Evolutionary conservation across 2,797 vertebrate genomes (phyloP), one percentile per base, ranked within the genome.

Genomic region (Muraenolepis orangiensis): DNA sequence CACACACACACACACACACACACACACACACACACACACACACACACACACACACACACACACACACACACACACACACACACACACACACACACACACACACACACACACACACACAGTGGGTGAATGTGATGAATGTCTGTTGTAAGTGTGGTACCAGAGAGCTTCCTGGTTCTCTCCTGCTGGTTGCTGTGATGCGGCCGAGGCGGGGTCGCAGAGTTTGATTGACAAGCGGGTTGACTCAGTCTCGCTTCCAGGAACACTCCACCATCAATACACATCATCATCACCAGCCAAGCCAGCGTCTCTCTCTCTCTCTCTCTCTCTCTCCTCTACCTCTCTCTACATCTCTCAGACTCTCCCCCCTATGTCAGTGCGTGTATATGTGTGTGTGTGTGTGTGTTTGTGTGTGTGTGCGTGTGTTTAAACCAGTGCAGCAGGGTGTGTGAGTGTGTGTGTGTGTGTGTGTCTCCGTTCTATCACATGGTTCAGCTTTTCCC

Each of bases 401-500:
- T 14, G 40, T 34, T 34, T 34, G 32, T 34, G 32, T 34, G 32
- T 8, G 32, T 34, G 32, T 34, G 32, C 8, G 32, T n/a, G 32
- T 34, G 32, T 34, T 34, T 34, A 34, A 34, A 34, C 32, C 32
- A 34, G 32, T 34, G 32, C 12, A 51, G 71, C 36, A 10, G 67
- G 57, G 73, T 74, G 74, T 38, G 70, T 76, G 61, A 46, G 38
- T 72, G 74, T 67, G 76, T 78, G 82, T 79, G 51, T 72, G 70
- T 72, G 36, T 68, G 74, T 72, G 86, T 85, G 74, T 89, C 77
- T 90, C 80, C 79, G 83, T 81, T 77, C 87, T 85, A 90, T 90
- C 91, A 92, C 89, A 92, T 90, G 90, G 86, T 90, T 88, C 81
- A 67, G 89, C 87, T 91, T 91, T 90, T 86, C 84, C 85, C 89